Conservation (phyloP, 2,113 vertebrate genomes). For the Tautogolabrus adspersus region DNA sequence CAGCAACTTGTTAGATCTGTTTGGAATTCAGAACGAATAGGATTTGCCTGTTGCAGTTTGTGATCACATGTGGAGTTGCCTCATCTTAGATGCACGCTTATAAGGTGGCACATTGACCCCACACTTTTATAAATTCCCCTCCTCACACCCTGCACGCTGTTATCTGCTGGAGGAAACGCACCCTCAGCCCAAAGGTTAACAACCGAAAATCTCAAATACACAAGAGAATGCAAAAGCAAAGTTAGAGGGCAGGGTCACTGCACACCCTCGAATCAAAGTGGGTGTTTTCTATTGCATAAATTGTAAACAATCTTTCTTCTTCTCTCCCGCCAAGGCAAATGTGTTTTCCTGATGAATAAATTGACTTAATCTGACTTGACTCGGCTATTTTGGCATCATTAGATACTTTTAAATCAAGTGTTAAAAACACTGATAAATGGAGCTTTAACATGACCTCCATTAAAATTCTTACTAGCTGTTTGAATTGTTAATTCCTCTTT, state of each 20-base stretch:
- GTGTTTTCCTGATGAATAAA: not conserved
- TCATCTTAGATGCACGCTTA: not conserved
- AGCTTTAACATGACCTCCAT: not conserved
- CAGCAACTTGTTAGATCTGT: not conserved
- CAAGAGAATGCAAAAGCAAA: not conserved
- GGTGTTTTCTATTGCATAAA: not conserved
- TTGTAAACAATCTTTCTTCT: not conserved
- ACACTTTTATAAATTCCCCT: not conserved
- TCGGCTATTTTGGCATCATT: not conserved
- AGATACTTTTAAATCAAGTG: not conserved
- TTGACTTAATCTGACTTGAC: not conserved
- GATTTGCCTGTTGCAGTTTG: not conserved
- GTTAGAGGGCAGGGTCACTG: not conserved
- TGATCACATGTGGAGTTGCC: not conserved
- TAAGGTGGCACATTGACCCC: not conserved
- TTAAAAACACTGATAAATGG: constrained; percentile 7
- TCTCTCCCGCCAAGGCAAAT: not conserved
- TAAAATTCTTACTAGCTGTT: not conserved
- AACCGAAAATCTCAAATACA: not conserved
- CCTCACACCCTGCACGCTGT: not conserved
- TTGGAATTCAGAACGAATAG: not conserved
- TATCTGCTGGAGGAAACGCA: not conserved
- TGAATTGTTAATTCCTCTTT: not conserved
- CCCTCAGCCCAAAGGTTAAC: not conserved
- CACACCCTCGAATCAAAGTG: not conserved